Conservation (phyloP, 1,140 invertebrate species). For the Lordiphosa mommai region DNA sequence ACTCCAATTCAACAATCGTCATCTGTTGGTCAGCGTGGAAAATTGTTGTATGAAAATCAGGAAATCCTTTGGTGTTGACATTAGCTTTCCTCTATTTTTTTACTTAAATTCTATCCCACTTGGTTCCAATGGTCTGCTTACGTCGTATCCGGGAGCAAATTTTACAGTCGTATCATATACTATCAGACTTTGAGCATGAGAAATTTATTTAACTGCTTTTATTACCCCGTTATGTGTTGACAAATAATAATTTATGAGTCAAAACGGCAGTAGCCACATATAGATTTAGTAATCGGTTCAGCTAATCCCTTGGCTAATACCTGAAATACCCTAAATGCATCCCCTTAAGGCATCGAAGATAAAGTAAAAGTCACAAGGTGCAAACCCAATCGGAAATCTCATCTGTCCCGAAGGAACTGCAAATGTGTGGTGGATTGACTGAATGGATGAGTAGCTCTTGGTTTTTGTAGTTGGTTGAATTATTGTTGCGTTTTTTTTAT, state of each 20-base stretch:
- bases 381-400: neutral
- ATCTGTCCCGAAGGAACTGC: neutral
- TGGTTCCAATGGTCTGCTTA: slow-evolving; percentile 29
- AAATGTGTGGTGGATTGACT: neutral
- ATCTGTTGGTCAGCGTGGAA: too few relatives aligned
- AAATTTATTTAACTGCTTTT: slow-evolving; percentile 53
- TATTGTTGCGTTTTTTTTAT: slow-evolving; percentile 32
- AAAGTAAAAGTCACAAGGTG: too few relatives aligned
- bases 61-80: too few relatives aligned
- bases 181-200: slow-evolving; percentile 65
- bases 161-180: slow-evolving; percentile 71
- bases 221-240: slow-evolving; percentile 44
- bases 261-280: slow-evolving; percentile 49
- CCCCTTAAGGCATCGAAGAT: neutral
- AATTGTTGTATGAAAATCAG: too few relatives aligned
- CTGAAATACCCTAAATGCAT: slow-evolving; percentile 18
- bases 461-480: slow-evolving; percentile 11
- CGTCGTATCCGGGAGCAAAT: slow-evolving; percentile 38
- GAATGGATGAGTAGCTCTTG: slow-evolving; percentile 13
- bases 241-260: slow-evolving; percentile 62
- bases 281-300: slow-evolving; percentile 51
- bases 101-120: too few relatives aligned
- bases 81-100: too few relatives aligned
- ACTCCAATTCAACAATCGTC: too few relatives aligned
- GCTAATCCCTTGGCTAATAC: slow-evolving; percentile 46